These are phyloP conservation scores for Heliothis subflexa DNA, from an alignment of 1,140 invertebrate genomes.

Conservation along the genomic window DNA sequence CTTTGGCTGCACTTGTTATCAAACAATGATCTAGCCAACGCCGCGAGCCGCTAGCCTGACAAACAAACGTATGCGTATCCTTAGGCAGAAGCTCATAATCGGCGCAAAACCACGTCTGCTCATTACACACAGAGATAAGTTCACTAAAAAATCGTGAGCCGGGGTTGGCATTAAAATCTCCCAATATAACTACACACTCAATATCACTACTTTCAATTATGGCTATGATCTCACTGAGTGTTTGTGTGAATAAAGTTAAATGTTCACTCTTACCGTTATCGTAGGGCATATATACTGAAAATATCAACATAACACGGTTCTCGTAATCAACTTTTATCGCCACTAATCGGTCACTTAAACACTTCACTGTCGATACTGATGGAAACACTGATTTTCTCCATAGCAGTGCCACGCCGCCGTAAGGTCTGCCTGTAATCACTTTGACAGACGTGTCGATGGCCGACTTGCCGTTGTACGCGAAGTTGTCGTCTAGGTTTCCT, in stretches of 20 bases:
- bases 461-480: constrained; percentile 4
- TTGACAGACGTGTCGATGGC: constrained; percentile 12
- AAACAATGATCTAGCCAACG: constrained; percentile 3
- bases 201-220: constrained; percentile 32
- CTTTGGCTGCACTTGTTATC: not conserved
- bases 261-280: constrained; percentile 31
- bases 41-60: constrained; percentile 1
- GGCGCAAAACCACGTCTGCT: not conserved
- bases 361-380: constrained; percentile 18
- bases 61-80: constrained; percentile 12
- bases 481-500: constrained; percentile 3
- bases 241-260: constrained; percentile 28
- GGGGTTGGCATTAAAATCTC: constrained; percentile 1
- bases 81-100: constrained; percentile 3
- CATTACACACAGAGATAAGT: not conserved
- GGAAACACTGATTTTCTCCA: constrained; percentile 30
- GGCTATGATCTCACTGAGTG: constrained; percentile 39
- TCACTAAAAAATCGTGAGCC: not conserved
- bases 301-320: constrained; percentile 30
- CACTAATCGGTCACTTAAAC: constrained; percentile 9
- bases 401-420: constrained; percentile 33
- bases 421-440: constrained; percentile 19
- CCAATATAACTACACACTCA: constrained; percentile 47
- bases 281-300: constrained; percentile 44
- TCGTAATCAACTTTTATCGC: constrained; percentile 6